These are phyloP conservation scores for Vultur gryphus DNA, from an alignment of 2,797 vertebrate genomes.

Conservation along the genomic window DNA sequence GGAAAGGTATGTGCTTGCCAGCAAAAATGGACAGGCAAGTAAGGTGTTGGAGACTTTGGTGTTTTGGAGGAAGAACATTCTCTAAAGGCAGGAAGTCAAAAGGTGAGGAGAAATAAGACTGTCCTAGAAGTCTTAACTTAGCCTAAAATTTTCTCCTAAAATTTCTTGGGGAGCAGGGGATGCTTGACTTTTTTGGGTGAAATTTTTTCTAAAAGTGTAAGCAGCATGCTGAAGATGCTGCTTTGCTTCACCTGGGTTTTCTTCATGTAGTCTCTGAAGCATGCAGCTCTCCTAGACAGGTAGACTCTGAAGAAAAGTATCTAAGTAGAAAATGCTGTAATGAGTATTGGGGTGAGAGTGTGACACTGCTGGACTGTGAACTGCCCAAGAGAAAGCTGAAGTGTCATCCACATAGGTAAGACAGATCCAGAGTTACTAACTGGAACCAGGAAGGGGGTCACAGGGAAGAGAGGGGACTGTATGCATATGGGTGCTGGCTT, in stretches of 20 bases:
- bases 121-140: neutral
- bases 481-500: neutral
- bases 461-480: neutral
- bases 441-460: neutral
- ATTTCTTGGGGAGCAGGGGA: neutral
- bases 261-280: neutral
- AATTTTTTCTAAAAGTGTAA: neutral
- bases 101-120: neutral
- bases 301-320: neutral
- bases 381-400: neutral
- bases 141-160: neutral
- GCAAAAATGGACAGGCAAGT: neutral
- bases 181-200: neutral
- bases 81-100: neutral
- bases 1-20: neutral
- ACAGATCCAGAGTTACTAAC: neutral
- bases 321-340: neutral
- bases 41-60: neutral
- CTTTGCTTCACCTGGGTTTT: neutral
- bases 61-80: neutral
- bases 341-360: neutral
- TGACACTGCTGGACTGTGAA: neutral
- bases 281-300: neutral
- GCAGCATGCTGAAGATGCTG: neutral
- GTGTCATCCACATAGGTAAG: neutral